These are phyloP conservation scores for Anneissia japonica DNA, from an alignment of 35 echinoderm and acorn worm genomes.

Conservation along the genomic window DNA sequence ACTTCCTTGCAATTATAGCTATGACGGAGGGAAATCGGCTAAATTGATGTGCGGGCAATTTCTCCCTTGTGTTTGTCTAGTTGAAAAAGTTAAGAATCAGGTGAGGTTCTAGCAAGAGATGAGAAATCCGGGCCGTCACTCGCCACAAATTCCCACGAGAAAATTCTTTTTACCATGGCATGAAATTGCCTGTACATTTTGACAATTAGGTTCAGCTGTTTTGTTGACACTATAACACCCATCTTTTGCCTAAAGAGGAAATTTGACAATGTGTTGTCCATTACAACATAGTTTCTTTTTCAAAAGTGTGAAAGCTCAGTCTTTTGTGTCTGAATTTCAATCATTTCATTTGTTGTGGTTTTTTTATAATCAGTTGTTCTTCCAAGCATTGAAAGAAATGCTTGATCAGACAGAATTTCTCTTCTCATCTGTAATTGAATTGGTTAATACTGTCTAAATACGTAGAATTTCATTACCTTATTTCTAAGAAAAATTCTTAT, in stretches of 20 bases:
- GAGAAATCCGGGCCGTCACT: not conserved
- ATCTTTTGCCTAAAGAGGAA: not conserved
- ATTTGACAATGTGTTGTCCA: not conserved
- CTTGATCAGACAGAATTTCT: not conserved
- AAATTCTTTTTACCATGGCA: not conserved
- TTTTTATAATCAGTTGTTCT: not conserved
- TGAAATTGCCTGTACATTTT: not conserved
- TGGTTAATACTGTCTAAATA: not conserved
- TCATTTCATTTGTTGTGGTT: not conserved
- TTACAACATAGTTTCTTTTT: not conserved
- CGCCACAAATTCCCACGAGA: not conserved
- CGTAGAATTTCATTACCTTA: not conserved
- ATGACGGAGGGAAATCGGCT: not conserved
- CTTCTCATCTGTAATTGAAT: not conserved
- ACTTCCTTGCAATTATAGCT: not conserved
- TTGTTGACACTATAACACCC: not conserved
- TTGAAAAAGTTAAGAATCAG: not conserved
- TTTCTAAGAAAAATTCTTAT: not conserved
- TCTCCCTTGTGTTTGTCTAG: not conserved
- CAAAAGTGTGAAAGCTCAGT: not conserved
- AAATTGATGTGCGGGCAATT: not conserved
- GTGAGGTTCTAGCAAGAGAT: not conserved
- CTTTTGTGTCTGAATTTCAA: not conserved
- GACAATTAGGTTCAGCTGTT: not conserved
- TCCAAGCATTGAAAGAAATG: not conserved